These are phyloP conservation scores for Phragmatobia fuliginosa DNA, from an alignment of 2,888 invertebrate genomes.

Conservation along the genomic window DNA sequence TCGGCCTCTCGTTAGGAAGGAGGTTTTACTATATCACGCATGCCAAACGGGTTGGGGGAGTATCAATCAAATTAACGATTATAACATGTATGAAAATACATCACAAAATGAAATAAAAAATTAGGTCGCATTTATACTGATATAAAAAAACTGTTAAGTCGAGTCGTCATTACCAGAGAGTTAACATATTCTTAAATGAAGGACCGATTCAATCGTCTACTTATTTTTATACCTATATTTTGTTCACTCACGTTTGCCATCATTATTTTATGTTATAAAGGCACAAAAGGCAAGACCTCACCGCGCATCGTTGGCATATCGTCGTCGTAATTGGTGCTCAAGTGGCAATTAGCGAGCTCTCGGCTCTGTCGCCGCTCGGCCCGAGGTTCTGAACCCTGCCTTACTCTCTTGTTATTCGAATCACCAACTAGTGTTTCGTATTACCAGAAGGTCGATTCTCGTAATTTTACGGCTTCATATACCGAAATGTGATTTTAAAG, in stretches of 20 bases:
- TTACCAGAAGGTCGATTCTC: slow-evolving; percentile 22
- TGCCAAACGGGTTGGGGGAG: no score
- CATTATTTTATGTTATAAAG: slow-evolving; percentile 44
- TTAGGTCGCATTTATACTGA: neutral
- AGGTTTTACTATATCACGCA: no score
- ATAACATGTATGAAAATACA: no score
- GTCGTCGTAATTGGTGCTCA: slow-evolving; percentile 79
- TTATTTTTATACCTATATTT: neutral
- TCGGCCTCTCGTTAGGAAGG: no score
- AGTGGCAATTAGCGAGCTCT: slow-evolving; percentile 81
- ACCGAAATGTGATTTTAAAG: no score
- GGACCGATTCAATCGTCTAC: neutral
- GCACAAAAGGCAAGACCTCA: slow-evolving; percentile 45
- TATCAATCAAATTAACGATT: no score
- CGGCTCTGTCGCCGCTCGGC: slow-evolving; percentile 68
- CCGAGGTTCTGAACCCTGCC: slow-evolving; percentile 61
- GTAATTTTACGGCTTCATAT: no score
- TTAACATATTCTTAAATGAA: neutral
- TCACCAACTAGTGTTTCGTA: slow-evolving; percentile 57
- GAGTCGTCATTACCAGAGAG: neutral
- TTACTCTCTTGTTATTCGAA: slow-evolving; percentile 61
- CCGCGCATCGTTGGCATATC: slow-evolving; percentile 57
- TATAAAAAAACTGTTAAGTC: neutral
- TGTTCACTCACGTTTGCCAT: slow-evolving; percentile 42
- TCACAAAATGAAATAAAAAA: neutral